Conservation (phyloP, 2,113 vertebrate genomes). For the Chunga burmeisteri region DNA sequence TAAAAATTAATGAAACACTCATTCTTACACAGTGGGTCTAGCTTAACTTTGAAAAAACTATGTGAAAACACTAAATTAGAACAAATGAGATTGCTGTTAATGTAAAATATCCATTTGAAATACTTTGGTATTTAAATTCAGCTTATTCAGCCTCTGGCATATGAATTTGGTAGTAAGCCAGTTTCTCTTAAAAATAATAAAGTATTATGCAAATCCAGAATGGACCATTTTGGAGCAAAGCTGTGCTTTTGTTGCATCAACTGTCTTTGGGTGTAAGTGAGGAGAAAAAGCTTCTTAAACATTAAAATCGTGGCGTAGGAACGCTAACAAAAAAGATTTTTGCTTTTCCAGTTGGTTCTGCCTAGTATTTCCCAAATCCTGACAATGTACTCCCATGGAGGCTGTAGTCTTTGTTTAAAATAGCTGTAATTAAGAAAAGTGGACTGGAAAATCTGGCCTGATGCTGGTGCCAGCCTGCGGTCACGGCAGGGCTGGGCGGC, state of each 20-base stretch:
- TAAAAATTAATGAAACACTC: slow-evolving; percentile 59
- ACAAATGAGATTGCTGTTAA: slow-evolving; percentile 20
- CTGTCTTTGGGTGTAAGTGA: not conserved
- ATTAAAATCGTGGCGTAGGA: not conserved
- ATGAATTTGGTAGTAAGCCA: not conserved
- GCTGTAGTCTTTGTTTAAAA: not conserved
- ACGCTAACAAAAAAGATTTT: not conserved
- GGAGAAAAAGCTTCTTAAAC: not conserved
- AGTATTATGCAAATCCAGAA: not conserved
- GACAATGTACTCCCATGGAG: not conserved
- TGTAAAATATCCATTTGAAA: slow-evolving; percentile 27
- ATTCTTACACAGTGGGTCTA: not conserved
- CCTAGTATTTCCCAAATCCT: not conserved
- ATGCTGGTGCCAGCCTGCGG: slow-evolving; percentile 20
- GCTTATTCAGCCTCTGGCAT: not conserved
- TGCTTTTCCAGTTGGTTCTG: not conserved
- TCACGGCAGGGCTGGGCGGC: not conserved
- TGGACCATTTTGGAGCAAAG: not conserved
- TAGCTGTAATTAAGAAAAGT: not conserved
- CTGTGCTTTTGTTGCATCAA: not conserved
- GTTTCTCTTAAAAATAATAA: not conserved
- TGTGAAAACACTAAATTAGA: not conserved
- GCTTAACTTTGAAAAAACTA: slow-evolving; percentile 34
- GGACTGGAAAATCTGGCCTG: not conserved
- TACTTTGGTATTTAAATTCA: slow-evolving; percentile 8